These are phyloP conservation scores for Anguilla anguilla DNA, from an alignment of 2,797 vertebrate genomes.

Conservation along the genomic window DNA sequence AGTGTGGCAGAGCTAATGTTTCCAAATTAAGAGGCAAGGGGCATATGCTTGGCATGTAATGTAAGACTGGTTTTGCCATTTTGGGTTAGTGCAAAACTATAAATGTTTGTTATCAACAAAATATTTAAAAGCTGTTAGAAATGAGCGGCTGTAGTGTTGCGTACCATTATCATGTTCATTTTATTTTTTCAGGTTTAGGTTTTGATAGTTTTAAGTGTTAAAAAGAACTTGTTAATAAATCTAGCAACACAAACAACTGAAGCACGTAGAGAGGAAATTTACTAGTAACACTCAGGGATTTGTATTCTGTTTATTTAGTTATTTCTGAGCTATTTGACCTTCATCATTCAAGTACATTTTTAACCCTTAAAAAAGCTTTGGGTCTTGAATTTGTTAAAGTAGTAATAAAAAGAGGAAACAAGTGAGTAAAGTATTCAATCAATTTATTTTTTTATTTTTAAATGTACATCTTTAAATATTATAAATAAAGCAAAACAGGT, in stretches of 20 bases:
- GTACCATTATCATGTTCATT: background rate
- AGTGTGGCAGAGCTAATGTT: background rate
- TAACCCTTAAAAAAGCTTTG: background rate
- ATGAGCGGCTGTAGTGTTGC: background rate
- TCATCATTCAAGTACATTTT: background rate
- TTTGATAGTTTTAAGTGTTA: slow-evolving; percentile 26
- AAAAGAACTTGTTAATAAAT: background rate
- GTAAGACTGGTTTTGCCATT: background rate
- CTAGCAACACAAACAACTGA: background rate
- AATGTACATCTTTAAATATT: slow-evolving; percentile 84
- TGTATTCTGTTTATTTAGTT: background rate
- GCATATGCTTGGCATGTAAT: background rate
- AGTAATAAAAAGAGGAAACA: slow-evolving; percentile 75
- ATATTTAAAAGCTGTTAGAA: background rate
- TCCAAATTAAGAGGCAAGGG: background rate
- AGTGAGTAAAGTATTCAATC: slow-evolving; percentile 66
- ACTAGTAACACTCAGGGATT: background rate
- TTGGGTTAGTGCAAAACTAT: background rate
- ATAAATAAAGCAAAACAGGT: slow-evolving; percentile 84
- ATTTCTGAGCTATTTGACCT: background rate
- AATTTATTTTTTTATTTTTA: slow-evolving; percentile 85
- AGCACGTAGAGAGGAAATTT: background rate
- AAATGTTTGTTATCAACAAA: background rate
- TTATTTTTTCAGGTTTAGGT: background rate
- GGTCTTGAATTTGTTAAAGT: slow-evolving; percentile 31